phyloP scores from a whole-genome alignment of 1,140 invertebrate genomes.

The Ridgeia piscesae region DNA sequence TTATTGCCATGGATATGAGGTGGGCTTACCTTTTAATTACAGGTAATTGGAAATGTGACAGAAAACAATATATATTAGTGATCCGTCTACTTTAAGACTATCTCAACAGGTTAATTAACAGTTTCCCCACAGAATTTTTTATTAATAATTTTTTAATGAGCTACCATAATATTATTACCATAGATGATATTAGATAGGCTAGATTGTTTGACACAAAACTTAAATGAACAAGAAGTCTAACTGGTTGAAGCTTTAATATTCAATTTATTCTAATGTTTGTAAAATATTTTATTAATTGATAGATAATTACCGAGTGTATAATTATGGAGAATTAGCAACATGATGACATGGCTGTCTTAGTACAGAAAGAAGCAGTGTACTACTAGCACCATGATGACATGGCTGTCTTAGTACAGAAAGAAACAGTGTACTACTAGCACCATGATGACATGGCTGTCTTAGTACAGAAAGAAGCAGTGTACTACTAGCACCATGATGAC shows the following conservation, averaged over 20 bases:
- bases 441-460: background rate
- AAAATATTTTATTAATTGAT: background rate
- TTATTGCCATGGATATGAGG: too few relatives aligned
- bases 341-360: background rate
- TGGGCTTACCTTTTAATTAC: too few relatives aligned
- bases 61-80: too few relatives aligned
- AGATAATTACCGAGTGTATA: background rate
- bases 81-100: too few relatives aligned
- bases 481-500: background rate
- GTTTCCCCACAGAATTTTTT: too few relatives aligned
- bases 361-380: background rate
- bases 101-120: too few relatives aligned
- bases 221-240: background rate
- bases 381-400: background rate
- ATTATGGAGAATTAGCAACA: background rate
- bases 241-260: background rate
- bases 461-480: background rate
- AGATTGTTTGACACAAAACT: background rate
- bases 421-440: background rate
- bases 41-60: too few relatives aligned
- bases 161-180: background rate
- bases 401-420: background rate
- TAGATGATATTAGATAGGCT: background rate
- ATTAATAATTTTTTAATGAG: too few relatives aligned
- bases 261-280: background rate